These are phyloP conservation scores for Tigriopus japonicus DNA, from an alignment of 1,140 invertebrate genomes.

Conservation along the genomic window DNA sequence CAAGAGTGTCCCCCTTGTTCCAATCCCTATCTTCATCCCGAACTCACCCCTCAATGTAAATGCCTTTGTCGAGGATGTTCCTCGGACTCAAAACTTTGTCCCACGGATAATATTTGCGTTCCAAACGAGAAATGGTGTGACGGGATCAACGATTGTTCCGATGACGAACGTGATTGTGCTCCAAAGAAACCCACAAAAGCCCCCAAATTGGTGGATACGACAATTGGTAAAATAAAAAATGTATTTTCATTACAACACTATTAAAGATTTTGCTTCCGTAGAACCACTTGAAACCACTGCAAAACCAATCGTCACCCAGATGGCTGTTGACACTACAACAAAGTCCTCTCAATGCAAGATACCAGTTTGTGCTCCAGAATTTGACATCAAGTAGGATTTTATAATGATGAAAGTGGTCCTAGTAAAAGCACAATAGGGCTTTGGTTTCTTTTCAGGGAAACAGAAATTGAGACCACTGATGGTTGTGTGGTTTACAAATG, in stretches of 20 bases:
- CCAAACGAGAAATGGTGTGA: not conserved
- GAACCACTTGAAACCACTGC: not conserved
- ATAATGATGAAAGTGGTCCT: too few species aligned
- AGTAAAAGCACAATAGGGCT: too few species aligned
- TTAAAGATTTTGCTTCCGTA: not conserved
- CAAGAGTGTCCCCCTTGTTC: not conserved
- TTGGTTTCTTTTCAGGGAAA: not conserved
- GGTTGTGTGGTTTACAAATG: not conserved
- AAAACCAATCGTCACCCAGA: not conserved
- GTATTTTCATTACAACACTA: too few species aligned
- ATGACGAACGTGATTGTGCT: not conserved
- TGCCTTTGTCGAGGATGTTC: not conserved
- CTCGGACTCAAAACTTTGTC: not conserved
- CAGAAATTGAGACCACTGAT: not conserved
- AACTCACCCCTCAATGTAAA: not conserved
- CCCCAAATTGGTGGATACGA: not conserved
- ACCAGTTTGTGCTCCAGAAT: not conserved
- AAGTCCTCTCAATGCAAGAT: not conserved
- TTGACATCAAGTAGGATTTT: not conserved
- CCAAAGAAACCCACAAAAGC: not conserved
- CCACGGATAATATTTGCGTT: not conserved
- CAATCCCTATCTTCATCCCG: not conserved
- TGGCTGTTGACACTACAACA: not conserved
- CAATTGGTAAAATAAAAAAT: too few species aligned
- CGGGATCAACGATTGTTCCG: constrained; percentile 2